Conservation (phyloP, 2,888 invertebrate genomes). For the Melieria omissa region DNA sequence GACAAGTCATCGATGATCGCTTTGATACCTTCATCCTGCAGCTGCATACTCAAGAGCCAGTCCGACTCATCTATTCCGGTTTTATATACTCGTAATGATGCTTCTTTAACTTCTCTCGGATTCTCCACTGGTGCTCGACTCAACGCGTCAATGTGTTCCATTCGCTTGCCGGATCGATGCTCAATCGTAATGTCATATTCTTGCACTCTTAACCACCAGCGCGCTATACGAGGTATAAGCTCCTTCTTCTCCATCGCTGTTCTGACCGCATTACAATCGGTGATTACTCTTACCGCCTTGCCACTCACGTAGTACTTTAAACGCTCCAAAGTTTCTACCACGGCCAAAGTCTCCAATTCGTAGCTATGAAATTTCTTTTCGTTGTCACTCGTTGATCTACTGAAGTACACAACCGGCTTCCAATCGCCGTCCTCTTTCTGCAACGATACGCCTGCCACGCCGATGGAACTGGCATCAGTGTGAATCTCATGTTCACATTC, state of each 20-base stretch:
- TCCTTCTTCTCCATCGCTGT: slow-evolving; percentile 40
- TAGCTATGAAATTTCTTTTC: slow-evolving; percentile 53
- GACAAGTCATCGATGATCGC: neutral
- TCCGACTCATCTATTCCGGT: slow-evolving; percentile 7
- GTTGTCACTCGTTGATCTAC: slow-evolving; percentile 23
- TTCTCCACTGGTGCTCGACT: slow-evolving; percentile 24
- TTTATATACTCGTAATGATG: slow-evolving; percentile 12
- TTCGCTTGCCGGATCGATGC: slow-evolving; percentile 34
- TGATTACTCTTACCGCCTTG: slow-evolving; percentile 29
- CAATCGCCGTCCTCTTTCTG: slow-evolving; percentile 23
- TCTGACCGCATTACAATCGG: slow-evolving; percentile 40
- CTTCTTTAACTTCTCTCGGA: slow-evolving; percentile 7
- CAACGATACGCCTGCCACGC: slow-evolving; percentile 35
- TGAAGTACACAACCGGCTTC: slow-evolving; percentile 32
- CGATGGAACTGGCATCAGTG: slow-evolving; percentile 37
- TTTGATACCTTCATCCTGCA: slow-evolving; percentile 16
- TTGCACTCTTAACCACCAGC: slow-evolving; percentile 41
- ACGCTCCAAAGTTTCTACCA: slow-evolving; percentile 37
- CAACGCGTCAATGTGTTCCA: slow-evolving; percentile 33
- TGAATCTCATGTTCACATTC: slow-evolving; percentile 36
- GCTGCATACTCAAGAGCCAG: slow-evolving; percentile 28
- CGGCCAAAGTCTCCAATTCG: slow-evolving; percentile 49
- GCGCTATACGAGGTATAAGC: slow-evolving; percentile 34
- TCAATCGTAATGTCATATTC: slow-evolving; percentile 39
- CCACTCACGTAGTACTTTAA: slow-evolving; percentile 39